A percentile compares a stretch with the other conserved stretches of the same genome.
Evolutionary conservation across 2,888 invertebrate species (phyloP).

Genomic region (Scaptomyza caliginosa): DNA sequence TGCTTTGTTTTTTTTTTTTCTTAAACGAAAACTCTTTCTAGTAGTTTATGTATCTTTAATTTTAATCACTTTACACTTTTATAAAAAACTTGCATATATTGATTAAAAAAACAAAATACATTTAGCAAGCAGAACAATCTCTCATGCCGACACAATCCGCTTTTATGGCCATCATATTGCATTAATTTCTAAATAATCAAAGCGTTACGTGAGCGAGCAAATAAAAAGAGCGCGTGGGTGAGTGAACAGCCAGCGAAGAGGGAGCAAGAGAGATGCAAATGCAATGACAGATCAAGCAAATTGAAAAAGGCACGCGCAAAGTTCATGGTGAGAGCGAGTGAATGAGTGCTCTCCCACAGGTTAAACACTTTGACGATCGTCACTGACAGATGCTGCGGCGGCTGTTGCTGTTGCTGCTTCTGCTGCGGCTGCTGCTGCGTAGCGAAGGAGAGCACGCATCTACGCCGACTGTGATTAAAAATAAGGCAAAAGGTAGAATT

Average conservation of each 20-base stretch:
- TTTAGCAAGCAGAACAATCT: slow-evolving; percentile 13
- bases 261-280: slow-evolving; percentile 30
- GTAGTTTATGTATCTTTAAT: slow-evolving; percentile 28
- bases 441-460: slow-evolving; percentile 6
- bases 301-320: slow-evolving; percentile 49
- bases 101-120: slow-evolving; percentile 17
- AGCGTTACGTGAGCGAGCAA: slow-evolving; percentile 21
- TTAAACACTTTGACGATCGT: slow-evolving; percentile 30
- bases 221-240: slow-evolving; percentile 5
- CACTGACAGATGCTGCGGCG: slow-evolving; percentile 12
- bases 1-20: too few relatives aligned
- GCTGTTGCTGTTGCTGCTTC: not conserved
- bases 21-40: too few relatives aligned
- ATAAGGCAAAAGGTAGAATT: slow-evolving; percentile 34
- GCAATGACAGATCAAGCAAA: slow-evolving; percentile 55
- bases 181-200: slow-evolving; percentile 46
- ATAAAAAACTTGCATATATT: too few relatives aligned
- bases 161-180: slow-evolving; percentile 9
- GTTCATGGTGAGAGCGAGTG: slow-evolving; percentile 34
- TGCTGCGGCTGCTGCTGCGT: not conserved
- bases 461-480: slow-evolving; percentile 25
- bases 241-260: slow-evolving; percentile 3
- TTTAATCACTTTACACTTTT: not conserved
- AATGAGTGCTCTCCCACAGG: not conserved
- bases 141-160: slow-evolving; percentile 1